Conservation (phyloP, 2,797 vertebrate species). For the Hemitrygon akajei region DNA sequence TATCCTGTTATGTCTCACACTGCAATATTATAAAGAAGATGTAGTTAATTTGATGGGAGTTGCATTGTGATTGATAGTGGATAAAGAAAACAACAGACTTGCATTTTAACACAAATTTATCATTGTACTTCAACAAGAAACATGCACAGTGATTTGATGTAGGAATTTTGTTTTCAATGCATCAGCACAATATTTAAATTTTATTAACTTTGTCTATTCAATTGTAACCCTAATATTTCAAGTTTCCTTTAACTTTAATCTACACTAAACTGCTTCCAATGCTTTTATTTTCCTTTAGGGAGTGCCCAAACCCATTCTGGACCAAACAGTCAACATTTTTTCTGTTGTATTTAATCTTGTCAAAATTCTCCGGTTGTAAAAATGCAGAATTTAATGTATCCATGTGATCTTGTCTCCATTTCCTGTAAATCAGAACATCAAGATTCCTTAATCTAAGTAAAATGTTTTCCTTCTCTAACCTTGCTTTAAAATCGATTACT, state of each 20-base stretch:
- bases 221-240: too few relatives aligned
- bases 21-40: background rate
- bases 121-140: background rate
- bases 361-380: background rate
- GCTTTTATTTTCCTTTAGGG: background rate
- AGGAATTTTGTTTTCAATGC: background rate
- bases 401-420: background rate
- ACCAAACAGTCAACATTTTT: background rate
- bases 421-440: background rate
- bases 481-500: background rate
- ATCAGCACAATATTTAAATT: background rate
- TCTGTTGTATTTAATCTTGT: background rate
- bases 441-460: background rate
- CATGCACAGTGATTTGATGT: background rate
- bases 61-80: background rate
- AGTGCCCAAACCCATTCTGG: background rate
- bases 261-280: background rate
- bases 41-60: background rate
- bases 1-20: background rate
- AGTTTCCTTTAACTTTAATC: background rate
- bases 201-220: background rate
- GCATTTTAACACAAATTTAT: background rate
- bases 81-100: background rate
- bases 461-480: background rate
- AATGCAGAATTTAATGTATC: background rate